A percentile compares a stretch with the other conserved stretches of the same genome.
These are phyloP conservation scores for Notocelia uddmanniana DNA, from an alignment of 2,888 invertebrate genomes.

Conservation along the genomic window DNA sequence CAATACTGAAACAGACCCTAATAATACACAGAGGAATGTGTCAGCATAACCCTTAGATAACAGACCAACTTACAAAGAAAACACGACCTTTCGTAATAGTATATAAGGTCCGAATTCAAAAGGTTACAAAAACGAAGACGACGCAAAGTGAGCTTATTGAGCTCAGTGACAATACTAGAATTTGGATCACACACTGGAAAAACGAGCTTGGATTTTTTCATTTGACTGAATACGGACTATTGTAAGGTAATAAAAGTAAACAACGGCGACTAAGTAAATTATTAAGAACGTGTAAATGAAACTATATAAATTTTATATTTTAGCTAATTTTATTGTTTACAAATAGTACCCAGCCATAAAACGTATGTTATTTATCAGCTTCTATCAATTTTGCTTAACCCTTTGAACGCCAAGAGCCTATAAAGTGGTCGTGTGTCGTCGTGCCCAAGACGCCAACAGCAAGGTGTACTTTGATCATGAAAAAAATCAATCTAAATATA, in stretches of 20 bases:
- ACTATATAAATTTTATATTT: background rate
- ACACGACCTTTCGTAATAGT: slow-evolving; percentile 42
- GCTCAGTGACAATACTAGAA: slow-evolving; percentile 59
- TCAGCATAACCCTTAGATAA: slow-evolving; percentile 62
- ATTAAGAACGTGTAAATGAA: slow-evolving; percentile 1
- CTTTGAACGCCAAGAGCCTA: no score
- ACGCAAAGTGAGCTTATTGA: slow-evolving; percentile 43
- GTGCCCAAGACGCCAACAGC: no score
- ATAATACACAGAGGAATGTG: slow-evolving; percentile 60
- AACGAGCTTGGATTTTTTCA: slow-evolving; percentile 54
- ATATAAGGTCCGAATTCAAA: background rate
- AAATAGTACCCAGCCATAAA: no score
- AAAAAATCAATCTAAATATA: no score
- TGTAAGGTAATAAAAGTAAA: slow-evolving; percentile 33
- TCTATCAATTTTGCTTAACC: no score
- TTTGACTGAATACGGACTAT: slow-evolving; percentile 34
- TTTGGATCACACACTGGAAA: slow-evolving; percentile 54
- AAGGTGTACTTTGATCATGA: no score
- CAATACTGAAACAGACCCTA: slow-evolving; percentile 62
- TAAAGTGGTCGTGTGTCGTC: no score
- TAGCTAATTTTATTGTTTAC: background rate
- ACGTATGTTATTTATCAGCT: no score
- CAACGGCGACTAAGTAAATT: slow-evolving; percentile 7
- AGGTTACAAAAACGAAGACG: slow-evolving; percentile 34
- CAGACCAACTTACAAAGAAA: slow-evolving; percentile 43